Evolutionary conservation across 2,113 vertebrate species (phyloP).

Genomic region (Ascaphus truei): DNA sequence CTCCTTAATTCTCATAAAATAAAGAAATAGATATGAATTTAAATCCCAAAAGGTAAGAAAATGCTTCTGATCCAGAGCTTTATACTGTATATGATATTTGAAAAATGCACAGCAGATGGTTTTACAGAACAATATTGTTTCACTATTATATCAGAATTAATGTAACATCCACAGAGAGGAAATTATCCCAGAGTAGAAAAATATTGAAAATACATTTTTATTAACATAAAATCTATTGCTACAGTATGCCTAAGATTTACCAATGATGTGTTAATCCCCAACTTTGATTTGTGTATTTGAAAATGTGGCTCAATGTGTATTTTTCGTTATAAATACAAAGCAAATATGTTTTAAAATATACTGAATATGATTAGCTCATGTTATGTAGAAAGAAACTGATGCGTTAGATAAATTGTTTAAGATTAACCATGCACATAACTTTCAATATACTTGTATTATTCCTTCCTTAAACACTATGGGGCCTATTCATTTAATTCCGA

Average conservation of each 20-base stretch:
- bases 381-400: too few species aligned
- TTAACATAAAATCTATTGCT: slow-evolving; percentile 32
- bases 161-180: background rate
- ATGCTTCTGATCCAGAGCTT: background rate
- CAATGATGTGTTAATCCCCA: background rate
- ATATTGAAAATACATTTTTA: slow-evolving; percentile 23
- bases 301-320: background rate
- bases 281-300: background rate
- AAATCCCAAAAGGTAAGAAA: slow-evolving; percentile 11
- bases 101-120: slow-evolving; percentile 7
- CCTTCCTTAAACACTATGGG: too few species aligned
- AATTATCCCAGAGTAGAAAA: slow-evolving; percentile 6
- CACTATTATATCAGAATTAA: slow-evolving; percentile 24
- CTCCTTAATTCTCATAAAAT: slow-evolving; percentile 10
- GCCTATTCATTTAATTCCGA: too few species aligned
- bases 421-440: too few species aligned
- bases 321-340: background rate
- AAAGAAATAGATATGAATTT: slow-evolving; percentile 13
- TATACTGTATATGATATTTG: background rate
- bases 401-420: too few species aligned
- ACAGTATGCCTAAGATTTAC: background rate
- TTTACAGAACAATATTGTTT: slow-evolving; percentile 14
- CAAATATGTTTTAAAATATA: too few species aligned
- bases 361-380: too few species aligned
- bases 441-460: too few species aligned